Base-by-base conservation (phyloP, 2,888 invertebrate genomes). In the Margaritifera margaritifera region DNA sequence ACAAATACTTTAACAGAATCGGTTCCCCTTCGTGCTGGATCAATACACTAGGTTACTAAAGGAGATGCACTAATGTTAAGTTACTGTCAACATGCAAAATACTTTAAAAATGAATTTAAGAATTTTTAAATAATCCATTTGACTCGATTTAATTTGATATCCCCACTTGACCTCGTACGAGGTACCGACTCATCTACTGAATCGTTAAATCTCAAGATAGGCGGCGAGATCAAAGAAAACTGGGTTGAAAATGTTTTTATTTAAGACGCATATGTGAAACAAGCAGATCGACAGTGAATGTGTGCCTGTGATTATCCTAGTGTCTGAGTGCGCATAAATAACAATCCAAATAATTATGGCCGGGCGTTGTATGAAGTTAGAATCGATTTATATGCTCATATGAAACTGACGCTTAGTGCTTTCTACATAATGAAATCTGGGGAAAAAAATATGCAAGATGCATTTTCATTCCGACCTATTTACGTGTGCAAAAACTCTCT, bases 141-240 rank as follows among this genome's bases (percentile, higher is more conserved):
- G 82, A 81, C 81, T 81, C 78, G 42, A 42, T 42, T 42, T 42
- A 42, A 42, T 42, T 42, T 42, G 42, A 42, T 42, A 42, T 42
- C 42, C 11, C 42, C 42, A 11, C 42, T 42, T 42, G 42, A 42
- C 42, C 42, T 42, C 42, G 42, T 42, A 11, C 71, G 65, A 66
- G 73, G 72, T 74, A 66, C 74, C 64, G 68, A 75, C 64, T 74
- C 75, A 70, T 66, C 73, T 69, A 78, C 71, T 75, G 76, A 74
- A 76, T 75, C 74, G 74, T 69, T 75, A 75, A 77, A 78, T 79
- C 79, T 74, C 74, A 69, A 75, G 83, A 79, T 77, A 75, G 75
- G 74, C 80, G 79, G 77, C 74, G 54, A 80, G 74, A 80, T 81
- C 80, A 83, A 81, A 81, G 80, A 62, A 69, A 57, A 24, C 55